Evolutionary conservation across 2,113 vertebrate species (phyloP), one percentile per base, ranked within the genome.

Genomic region (Gorsachius goisagi): DNA sequence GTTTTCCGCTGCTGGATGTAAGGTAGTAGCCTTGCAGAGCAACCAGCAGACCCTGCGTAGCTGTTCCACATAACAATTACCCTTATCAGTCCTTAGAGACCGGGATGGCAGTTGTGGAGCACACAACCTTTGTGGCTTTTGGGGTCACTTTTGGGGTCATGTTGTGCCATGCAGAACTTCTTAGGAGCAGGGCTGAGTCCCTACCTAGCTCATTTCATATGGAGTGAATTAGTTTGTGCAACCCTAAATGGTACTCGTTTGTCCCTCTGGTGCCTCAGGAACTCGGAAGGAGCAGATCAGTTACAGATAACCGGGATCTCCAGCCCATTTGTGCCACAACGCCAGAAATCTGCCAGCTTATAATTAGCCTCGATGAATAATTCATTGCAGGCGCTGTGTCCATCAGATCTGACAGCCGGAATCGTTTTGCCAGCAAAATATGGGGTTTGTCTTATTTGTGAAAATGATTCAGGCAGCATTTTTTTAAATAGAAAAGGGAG

Each of bases 321-420:
- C 93, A 59, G 50, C 49, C 63, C 41, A 2, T 60, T 89, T 15
- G 45, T 95, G 91, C 94, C 85, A 55, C 50, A 7, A 14, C 1
- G 21, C 81, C 84, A 87, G 84, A 59, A 95, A 95, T 75, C 97
- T 95, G 94, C 96, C 95, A 81, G 90, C 66, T 95, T 97, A 75
- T 97, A 97, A 98, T 98, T 98, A 98, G 94, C 90, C 68, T 5
- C 2, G 17, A 93, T 98, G 97, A 97, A 98, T 98, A 97, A 98
- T 97, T 97, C 96, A 97, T 96, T 28, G 83, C 22, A 95, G 85
- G 28, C 22, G 5, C 62, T 13, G 60, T 53, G 62, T 96, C 94
- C 90, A 60, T 96, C 86, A 88, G 89, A 72, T 76, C 91, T 93
- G 96, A 97, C 97, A 97, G 93, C 84, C 6, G 0, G 76, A 94